These are phyloP conservation scores for Cranoglanis bouderius DNA, from an alignment of 2,113 vertebrate genomes.

Conservation along the genomic window DNA sequence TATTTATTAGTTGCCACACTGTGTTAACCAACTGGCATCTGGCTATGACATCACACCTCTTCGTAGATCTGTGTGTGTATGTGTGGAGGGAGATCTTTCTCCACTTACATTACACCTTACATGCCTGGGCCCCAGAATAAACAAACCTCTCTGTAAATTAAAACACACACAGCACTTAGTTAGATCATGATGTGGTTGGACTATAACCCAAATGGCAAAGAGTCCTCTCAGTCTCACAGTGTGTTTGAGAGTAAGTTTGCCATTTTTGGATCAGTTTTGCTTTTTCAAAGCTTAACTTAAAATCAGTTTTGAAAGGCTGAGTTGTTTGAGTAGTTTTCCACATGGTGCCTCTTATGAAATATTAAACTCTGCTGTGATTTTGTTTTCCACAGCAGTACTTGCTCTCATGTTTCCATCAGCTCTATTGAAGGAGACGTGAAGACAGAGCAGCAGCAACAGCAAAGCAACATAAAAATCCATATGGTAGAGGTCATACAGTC, in stretches of 20 bases:
- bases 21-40: slow-evolving; percentile 1
- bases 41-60: slow-evolving; percentile 10
- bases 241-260: neutral
- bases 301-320: slow-evolving; percentile 32
- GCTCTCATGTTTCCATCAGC: slow-evolving; percentile 37
- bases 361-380: slow-evolving; percentile 32
- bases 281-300: slow-evolving; percentile 18
- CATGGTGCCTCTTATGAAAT: slow-evolving; percentile 37
- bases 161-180: slow-evolving; percentile 29
- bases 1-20: slow-evolving; percentile 5
- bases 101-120: slow-evolving; percentile 26
- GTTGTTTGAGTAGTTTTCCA: slow-evolving; percentile 40
- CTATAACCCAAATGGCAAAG: neutral
- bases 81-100: slow-evolving; percentile 2
- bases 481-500: neutral
- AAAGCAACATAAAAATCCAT: slow-evolving; percentile 34
- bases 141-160: slow-evolving; percentile 28
- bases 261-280: slow-evolving; percentile 10
- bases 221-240: neutral
- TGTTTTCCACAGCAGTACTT: slow-evolving; percentile 30
- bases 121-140: neutral
- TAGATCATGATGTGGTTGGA: slow-evolving; percentile 15
- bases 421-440: slow-evolving; percentile 30
- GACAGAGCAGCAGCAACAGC: slow-evolving; percentile 10
- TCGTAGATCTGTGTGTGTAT: neutral